Evolutionary conservation across 2,113 vertebrate species (phyloP).

Genomic region (Indicator maculatus): DNA sequence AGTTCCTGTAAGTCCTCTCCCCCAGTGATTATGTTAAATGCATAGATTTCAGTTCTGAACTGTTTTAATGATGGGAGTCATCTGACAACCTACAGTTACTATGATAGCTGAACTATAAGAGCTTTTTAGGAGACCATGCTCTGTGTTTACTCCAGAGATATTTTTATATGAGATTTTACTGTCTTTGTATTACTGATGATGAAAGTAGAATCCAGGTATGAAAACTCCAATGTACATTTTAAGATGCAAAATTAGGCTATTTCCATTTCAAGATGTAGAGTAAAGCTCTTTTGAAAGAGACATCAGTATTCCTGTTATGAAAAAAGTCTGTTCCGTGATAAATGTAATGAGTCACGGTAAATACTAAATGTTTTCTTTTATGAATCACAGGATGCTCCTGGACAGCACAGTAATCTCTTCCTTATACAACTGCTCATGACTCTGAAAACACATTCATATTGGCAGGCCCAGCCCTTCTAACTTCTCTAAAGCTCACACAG

Average conservation of each 20-base stretch:
- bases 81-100: background rate
- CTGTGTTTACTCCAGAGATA: background rate
- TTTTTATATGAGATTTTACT: background rate
- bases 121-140: background rate
- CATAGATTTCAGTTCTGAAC: background rate
- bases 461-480: background rate
- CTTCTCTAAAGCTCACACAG: background rate
- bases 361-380: slow-evolving; percentile 6
- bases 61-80: background rate
- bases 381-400: background rate
- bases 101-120: background rate
- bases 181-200: background rate
- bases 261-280: background rate
- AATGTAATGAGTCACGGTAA: background rate
- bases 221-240: background rate
- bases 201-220: background rate
- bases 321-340: background rate
- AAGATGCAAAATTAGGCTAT: background rate
- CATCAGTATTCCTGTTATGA: background rate
- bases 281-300: background rate
- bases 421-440: background rate
- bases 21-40: background rate
- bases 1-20: slow-evolving; percentile 11
- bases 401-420: background rate
- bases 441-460: background rate